Percentiles rank a stretch among this genome's conserved stretches.
These are phyloP conservation scores for Corythornis madagascariensis DNA, from an alignment of 2,113 vertebrate genomes.

Conservation along the genomic window DNA sequence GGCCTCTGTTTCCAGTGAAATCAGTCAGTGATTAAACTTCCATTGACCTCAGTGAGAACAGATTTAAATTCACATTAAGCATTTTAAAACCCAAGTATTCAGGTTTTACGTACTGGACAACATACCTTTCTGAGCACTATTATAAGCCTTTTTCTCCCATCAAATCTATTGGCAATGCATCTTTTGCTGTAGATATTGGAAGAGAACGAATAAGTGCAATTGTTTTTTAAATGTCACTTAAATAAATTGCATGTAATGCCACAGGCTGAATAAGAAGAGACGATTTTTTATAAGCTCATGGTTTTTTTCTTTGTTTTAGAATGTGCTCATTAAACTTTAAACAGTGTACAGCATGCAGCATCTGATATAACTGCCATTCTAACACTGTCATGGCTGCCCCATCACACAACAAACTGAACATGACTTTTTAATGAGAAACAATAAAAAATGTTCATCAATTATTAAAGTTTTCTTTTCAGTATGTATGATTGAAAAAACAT, in stretches of 20 bases:
- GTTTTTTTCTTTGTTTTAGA: conserved; percentile 38
- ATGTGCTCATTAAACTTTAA: conserved; percentile 70
- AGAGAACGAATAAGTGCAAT: not conserved
- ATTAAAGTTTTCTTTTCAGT: conserved; percentile 59
- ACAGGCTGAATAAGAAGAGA: not conserved
- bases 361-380: not conserved
- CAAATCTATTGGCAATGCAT: not conserved
- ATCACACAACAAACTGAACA: conserved; percentile 49
- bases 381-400: conserved; percentile 17
- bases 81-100: conserved; percentile 19
- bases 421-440: conserved; percentile 74
- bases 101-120: not conserved
- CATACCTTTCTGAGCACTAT: not conserved
- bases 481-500: not conserved
- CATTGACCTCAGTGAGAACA: conserved; percentile 29
- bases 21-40: conserved; percentile 48
- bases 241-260: not conserved
- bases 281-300: conserved; percentile 11
- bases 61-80: conserved; percentile 18
- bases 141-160: not conserved
- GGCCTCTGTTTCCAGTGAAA: conserved; percentile 38
- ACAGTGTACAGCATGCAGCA: not conserved
- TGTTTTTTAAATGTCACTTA: conserved; percentile 1
- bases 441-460: conserved; percentile 68
- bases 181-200: not conserved